Conservation (phyloP, 2,888 invertebrate genomes). For the Pachymerium ferrugineum region DNA sequence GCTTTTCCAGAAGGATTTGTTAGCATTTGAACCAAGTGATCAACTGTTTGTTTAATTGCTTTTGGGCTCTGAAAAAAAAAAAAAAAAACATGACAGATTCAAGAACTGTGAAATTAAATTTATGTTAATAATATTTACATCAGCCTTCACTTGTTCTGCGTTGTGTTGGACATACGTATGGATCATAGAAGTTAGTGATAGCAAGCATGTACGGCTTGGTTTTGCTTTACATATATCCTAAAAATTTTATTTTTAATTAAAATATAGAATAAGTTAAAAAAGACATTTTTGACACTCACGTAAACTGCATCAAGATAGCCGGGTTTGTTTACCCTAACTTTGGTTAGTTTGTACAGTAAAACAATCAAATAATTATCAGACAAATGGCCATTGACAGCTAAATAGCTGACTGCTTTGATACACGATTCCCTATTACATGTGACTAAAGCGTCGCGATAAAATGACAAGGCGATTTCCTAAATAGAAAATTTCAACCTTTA, state of each 20-base stretch:
- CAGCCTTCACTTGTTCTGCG: background rate
- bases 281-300: background rate
- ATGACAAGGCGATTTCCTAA: constrained; percentile 16
- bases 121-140: background rate
- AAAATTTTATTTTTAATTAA: background rate
- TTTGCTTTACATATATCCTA: constrained; percentile 29
- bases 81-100: background rate
- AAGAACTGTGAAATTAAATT: too few relatives aligned
- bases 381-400: background rate
- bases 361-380: constrained; percentile 15
- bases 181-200: constrained; percentile 28
- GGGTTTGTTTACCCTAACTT: background rate
- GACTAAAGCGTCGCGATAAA: constrained; percentile 20
- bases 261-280: background rate
- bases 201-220: constrained; percentile 27
- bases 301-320: background rate
- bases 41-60: background rate
- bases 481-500: background rate
- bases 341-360: constrained; percentile 14
- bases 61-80: background rate
- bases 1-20: background rate
- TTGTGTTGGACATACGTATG: constrained; percentile 11
- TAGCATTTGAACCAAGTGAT: background rate
- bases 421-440: constrained; percentile 17
- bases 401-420: background rate